Evolutionary conservation across 2,797 vertebrate genomes (phyloP).

Genomic region (Epinephelus coioides): DNA sequence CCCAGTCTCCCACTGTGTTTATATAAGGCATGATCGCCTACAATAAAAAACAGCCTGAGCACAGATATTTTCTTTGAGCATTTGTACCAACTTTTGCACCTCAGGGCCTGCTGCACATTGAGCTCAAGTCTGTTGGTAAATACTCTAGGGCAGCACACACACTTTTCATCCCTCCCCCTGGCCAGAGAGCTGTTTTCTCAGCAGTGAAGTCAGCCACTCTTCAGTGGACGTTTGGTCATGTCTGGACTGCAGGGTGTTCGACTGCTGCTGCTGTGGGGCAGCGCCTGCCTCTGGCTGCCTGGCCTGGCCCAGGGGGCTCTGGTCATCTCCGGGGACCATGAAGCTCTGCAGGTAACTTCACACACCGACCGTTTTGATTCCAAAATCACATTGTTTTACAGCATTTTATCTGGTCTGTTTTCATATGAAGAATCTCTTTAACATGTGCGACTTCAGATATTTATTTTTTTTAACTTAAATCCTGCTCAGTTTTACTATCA

Average conservation of each 20-base stretch:
- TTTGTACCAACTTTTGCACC: not conserved
- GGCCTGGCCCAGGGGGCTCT: slow-evolving; percentile 56
- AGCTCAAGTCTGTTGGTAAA: slow-evolving; percentile 34
- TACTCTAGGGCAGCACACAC: slow-evolving; percentile 6
- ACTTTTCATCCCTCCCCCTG: slow-evolving; percentile 56
- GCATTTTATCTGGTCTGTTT: not conserved
- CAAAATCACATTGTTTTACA: not conserved
- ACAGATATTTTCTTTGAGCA: not conserved
- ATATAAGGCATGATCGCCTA: not conserved
- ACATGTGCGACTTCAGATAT: not conserved
- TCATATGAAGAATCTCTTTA: not conserved
- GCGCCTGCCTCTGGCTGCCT: slow-evolving; percentile 59
- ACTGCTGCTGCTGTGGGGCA: slow-evolving; percentile 75
- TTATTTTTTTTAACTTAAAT: not conserved
- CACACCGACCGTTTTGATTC: not conserved
- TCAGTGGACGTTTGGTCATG: slow-evolving; percentile 77
- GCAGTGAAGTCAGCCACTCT: slow-evolving; percentile 58
- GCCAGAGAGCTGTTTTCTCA: slow-evolving; percentile 32
- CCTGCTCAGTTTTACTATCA: not conserved
- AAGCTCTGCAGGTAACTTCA: slow-evolving; percentile 60
- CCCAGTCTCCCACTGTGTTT: not conserved
- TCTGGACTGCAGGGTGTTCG: slow-evolving; percentile 68
- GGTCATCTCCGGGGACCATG: slow-evolving; percentile 52
- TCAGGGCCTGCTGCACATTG: not conserved
- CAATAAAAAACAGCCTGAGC: not conserved